A percentile compares a stretch with the other conserved stretches of the same genome.
phyloP scores from a whole-genome alignment of 2,888 invertebrate genomes.

The Labia minor region DNA sequence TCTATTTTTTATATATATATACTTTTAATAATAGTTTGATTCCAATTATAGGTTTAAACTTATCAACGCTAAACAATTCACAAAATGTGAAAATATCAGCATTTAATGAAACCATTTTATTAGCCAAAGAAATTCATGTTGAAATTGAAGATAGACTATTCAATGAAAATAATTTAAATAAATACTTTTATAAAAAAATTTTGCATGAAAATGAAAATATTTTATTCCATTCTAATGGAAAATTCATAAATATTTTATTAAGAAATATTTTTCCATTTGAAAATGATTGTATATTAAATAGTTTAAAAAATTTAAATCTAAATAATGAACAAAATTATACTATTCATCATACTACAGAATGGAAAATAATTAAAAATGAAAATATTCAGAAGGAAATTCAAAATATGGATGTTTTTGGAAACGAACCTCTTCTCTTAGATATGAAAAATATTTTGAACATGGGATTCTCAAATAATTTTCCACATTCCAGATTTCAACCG shows the following conservation, averaged over 20 bases:
- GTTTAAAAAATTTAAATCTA: neutral
- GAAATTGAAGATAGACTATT: neutral
- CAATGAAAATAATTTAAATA: neutral
- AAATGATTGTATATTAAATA: neutral
- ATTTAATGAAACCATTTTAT: neutral
- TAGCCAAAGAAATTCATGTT: neutral
- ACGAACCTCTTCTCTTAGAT: neutral
- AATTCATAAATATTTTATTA: neutral
- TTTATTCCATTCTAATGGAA: neutral
- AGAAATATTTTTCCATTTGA: neutral
- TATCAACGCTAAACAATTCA: too few species aligned
- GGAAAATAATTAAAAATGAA: neutral
- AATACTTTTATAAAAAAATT: neutral
- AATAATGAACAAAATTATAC: neutral
- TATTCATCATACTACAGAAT: neutral
- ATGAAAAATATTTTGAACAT: neutral
- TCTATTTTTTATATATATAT: neutral
- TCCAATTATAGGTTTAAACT: neutral
- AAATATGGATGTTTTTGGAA: neutral
- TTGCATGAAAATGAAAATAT: neutral
- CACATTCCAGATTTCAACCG: slow-evolving; percentile 28
- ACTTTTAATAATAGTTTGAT: neutral
- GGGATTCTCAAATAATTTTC: neutral
- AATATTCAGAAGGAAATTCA: neutral
- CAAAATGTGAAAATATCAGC: neutral